Percentiles rank a stretch among this genome's conserved stretches.
These are phyloP conservation scores for Irena cyanogastra DNA, from an alignment of 2,113 vertebrate genomes.

Conservation along the genomic window DNA sequence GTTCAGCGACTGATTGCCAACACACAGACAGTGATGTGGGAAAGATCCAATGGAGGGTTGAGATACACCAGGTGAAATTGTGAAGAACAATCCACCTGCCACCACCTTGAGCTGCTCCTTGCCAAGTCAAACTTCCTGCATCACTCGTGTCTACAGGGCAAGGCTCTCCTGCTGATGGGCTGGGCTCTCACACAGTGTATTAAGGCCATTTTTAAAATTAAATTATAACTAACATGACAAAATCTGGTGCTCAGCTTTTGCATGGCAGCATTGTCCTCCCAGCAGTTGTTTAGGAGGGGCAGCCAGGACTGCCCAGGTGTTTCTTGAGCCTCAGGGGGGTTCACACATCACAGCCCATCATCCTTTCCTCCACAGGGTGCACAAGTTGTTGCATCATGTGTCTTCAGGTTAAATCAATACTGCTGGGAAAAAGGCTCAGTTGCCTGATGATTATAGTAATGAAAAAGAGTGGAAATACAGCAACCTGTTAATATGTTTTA, in stretches of 20 bases:
- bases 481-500: neutral
- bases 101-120: neutral
- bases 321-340: neutral
- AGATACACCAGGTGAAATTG: neutral
- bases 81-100: neutral
- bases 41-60: neutral
- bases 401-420: neutral
- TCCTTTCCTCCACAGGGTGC: neutral
- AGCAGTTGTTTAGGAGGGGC: neutral
- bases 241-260: neutral
- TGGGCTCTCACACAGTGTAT: neutral
- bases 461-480: neutral
- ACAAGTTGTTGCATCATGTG: no score
- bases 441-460: neutral
- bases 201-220: neutral
- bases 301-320: neutral
- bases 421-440: neutral
- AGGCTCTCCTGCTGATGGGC: neutral
- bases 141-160: neutral
- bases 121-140: neutral
- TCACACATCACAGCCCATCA: neutral
- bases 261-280: rapidly evolving
- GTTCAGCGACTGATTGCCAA: neutral
- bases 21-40: neutral
- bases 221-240: neutral